Conservation (phyloP, 2,113 vertebrate genomes). For the Chionomys nivalis region DNA sequence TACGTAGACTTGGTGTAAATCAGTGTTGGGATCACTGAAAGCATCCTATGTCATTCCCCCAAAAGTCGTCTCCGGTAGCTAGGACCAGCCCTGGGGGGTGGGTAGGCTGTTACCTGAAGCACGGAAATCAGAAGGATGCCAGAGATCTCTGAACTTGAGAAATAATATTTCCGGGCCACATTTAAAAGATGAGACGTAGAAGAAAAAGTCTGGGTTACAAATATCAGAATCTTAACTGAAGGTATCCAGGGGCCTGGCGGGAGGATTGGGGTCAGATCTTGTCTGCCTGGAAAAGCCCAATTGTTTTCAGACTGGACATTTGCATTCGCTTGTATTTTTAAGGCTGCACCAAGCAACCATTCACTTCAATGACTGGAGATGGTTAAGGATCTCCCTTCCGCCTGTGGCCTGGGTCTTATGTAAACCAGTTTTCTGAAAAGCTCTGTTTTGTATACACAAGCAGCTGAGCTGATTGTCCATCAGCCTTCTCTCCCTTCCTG, state of each 20-base stretch:
- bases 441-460: neutral
- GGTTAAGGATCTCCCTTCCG: neutral
- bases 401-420: neutral
- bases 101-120: neutral
- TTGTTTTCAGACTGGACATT: neutral
- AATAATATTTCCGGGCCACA: neutral
- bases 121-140: neutral
- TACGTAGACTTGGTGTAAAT: neutral
- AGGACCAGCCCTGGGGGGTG: neutral
- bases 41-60: no score
- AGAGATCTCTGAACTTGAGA: neutral
- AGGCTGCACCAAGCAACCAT: neutral
- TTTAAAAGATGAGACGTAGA: slow-evolving; percentile 8
- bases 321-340: neutral
- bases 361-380: neutral
- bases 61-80: neutral
- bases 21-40: neutral
- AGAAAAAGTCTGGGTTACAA: neutral
- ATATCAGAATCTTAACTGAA: neutral
- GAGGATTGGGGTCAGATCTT: neutral
- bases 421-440: slow-evolving; percentile 8
- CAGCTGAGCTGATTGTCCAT: neutral
- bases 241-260: neutral
- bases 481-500: neutral
- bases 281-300: neutral